These are phyloP conservation scores for Petrosia ficiformis DNA, from an alignment of 37 sponge, comb jelly and placozoan species.

Conservation along the genomic window DNA sequence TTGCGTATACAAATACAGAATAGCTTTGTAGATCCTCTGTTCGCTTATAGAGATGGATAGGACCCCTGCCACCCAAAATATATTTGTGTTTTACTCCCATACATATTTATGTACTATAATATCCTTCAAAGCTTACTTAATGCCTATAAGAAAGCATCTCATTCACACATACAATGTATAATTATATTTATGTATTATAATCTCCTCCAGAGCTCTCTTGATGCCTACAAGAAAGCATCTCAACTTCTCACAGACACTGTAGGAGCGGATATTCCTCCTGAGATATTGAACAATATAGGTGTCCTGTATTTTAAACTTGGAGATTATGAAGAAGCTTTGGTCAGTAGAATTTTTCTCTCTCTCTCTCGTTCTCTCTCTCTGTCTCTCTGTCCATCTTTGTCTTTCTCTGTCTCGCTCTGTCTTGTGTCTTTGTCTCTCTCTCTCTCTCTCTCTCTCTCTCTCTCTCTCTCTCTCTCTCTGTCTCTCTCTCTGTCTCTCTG, in stretches of 20 bases:
- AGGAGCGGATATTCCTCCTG: slow-evolving; percentile 86
- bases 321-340: slow-evolving; percentile 57
- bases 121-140: slow-evolving; percentile 66
- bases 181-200: no score
- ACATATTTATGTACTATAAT: not conserved
- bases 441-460: slow-evolving; percentile 17
- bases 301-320: slow-evolving; percentile 72
- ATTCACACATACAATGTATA: slow-evolving; percentile 78
- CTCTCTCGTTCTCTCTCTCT: slow-evolving; percentile 1
- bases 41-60: no score
- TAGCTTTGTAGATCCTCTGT: no score
- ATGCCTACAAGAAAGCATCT: slow-evolving; percentile 84
- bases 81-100: not conserved
- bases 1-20: no score
- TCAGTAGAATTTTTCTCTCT: not conserved
- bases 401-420: slow-evolving; percentile 3
- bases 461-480: slow-evolving; percentile 10
- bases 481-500: slow-evolving; percentile 16
- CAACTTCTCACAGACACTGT: slow-evolving; percentile 79
- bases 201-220: slow-evolving; percentile 68
- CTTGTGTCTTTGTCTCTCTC: slow-evolving; percentile 1
- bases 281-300: slow-evolving; percentile 93
- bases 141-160: slow-evolving; percentile 82
- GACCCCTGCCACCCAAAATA: no score
- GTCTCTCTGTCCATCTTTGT: not conserved